A percentile compares a stretch with the other conserved stretches of the same genome.
Evolutionary conservation across 1,140 invertebrate genomes (phyloP).

Genomic region (Zaprionus ghesquierei): DNA sequence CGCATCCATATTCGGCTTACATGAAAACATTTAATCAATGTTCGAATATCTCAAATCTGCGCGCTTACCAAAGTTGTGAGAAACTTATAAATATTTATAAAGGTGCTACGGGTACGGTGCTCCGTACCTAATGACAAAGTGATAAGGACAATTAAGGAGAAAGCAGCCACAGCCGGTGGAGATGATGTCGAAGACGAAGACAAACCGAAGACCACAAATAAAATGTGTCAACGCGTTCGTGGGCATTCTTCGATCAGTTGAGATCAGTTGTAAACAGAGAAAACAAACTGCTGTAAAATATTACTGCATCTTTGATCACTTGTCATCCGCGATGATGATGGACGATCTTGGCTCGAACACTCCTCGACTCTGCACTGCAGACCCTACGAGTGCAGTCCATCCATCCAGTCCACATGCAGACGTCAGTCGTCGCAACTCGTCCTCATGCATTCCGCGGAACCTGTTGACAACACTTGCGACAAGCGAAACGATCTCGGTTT

Average conservation of each 20-base stretch:
- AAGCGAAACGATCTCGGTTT: slow-evolving; percentile 80
- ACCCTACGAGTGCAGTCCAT: background rate
- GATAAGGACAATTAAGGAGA: slow-evolving; percentile 81
- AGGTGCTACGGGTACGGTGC: slow-evolving; percentile 17
- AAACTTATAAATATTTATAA: slow-evolving; percentile 76
- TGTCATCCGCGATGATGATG: slow-evolving; percentile 76
- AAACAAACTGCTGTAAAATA: slow-evolving; percentile 74
- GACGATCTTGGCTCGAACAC: slow-evolving; percentile 48
- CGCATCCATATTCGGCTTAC: slow-evolving; percentile 61
- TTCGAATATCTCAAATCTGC: slow-evolving; percentile 74
- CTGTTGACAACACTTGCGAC: slow-evolving; percentile 79
- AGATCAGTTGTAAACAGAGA: slow-evolving; percentile 59
- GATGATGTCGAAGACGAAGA: background rate
- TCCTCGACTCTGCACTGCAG: background rate
- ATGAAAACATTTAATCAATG: slow-evolving; percentile 78
- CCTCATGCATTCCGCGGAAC: slow-evolving; percentile 63
- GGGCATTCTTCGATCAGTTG: slow-evolving; percentile 40
- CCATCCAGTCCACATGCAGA: background rate
- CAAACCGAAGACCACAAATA: slow-evolving; percentile 27
- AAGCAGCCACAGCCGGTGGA: slow-evolving; percentile 41
- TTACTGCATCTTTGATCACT: slow-evolving; percentile 80
- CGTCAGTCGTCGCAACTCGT: slow-evolving; percentile 1
- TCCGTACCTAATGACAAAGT: slow-evolving; percentile 78
- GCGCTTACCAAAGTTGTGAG: slow-evolving; percentile 29
- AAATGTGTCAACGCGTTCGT: slow-evolving; percentile 40